phyloP scores from a whole-genome alignment of 1,140 invertebrate genomes.

The Anagrus nilaparvatae region DNA sequence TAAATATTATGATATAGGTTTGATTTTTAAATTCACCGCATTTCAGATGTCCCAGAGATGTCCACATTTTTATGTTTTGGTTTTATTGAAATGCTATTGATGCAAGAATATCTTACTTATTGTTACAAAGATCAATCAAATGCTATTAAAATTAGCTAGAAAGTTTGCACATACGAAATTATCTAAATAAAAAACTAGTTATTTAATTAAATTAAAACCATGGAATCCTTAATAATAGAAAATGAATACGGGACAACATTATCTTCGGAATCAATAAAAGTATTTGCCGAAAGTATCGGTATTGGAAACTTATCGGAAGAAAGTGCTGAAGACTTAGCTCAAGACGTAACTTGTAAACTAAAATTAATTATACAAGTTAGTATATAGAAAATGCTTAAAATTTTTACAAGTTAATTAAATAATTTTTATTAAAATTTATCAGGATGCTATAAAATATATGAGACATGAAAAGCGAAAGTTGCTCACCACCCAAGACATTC shows the following conservation, averaged over 20 bases:
- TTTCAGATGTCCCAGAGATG: too few species aligned
- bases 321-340: slow-evolving; percentile 82
- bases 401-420: slow-evolving; percentile 11
- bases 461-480: slow-evolving; percentile 78
- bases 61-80: too few species aligned
- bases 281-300: slow-evolving; percentile 84
- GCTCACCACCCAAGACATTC: slow-evolving; percentile 74
- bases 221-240: too few species aligned
- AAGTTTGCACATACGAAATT: too few species aligned
- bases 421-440: slow-evolving; percentile 10
- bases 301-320: slow-evolving; percentile 77
- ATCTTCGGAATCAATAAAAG: slow-evolving; percentile 83
- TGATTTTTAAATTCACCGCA: too few species aligned
- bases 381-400: slow-evolving; percentile 1
- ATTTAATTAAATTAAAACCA: too few species aligned
- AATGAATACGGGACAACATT: slow-evolving; percentile 61
- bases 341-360: slow-evolving; percentile 82
- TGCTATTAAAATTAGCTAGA: too few species aligned
- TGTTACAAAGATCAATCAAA: too few species aligned
- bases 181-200: too few species aligned
- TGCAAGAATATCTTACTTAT: too few species aligned
- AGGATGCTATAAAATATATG: slow-evolving; percentile 92
- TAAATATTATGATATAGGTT: too few species aligned
- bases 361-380: slow-evolving; percentile 74
- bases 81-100: too few species aligned